A percentile compares a stretch with the other conserved stretches of the same genome.
Conservation (phyloP, 2,113 vertebrate genomes). For the Tenrec ecaudatus region DNA sequence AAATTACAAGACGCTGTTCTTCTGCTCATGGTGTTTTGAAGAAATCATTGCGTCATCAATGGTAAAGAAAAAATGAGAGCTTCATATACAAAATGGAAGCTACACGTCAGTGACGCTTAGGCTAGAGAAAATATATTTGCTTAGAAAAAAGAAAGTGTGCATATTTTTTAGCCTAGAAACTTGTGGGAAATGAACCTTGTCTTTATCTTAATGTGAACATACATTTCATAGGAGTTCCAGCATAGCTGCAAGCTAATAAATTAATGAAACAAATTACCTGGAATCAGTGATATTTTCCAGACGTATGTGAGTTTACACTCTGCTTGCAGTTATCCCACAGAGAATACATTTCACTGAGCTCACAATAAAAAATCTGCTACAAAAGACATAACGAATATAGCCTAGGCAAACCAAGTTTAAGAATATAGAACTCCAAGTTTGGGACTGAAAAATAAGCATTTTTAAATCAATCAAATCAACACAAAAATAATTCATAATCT, state of each 20-base stretch:
- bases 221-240: neutral
- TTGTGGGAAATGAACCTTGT: neutral
- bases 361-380: slow-evolving; percentile 5
- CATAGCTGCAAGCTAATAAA: neutral
- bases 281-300: neutral
- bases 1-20: neutral
- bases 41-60: neutral
- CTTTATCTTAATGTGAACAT: slow-evolving; percentile 9
- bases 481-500: neutral
- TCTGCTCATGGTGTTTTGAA: neutral
- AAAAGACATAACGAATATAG: neutral
- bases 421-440: slow-evolving; percentile 6
- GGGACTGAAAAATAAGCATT: neutral
- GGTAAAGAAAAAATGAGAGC: neutral
- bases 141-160: neutral
- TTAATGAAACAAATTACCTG: slow-evolving; percentile 15
- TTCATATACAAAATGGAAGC: neutral
- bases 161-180: neutral
- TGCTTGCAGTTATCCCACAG: neutral
- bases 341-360: neutral
- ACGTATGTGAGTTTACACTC: neutral
- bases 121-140: neutral
- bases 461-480: neutral
- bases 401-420: neutral
- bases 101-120: neutral